Conservation (phyloP, 2,113 vertebrate species). For the Anguilla japonica region DNA sequence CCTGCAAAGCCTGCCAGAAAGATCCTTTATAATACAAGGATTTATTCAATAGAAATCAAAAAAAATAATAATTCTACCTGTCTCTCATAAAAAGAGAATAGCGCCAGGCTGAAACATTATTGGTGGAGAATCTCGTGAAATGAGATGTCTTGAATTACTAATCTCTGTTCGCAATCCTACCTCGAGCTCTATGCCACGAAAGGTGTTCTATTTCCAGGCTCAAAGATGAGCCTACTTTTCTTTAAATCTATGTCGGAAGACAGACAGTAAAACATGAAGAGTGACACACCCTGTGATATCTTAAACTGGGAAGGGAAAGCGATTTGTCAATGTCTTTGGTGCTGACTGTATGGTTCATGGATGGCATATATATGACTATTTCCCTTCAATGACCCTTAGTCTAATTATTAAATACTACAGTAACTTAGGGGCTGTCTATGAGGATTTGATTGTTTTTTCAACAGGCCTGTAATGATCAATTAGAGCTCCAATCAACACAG, state of each 20-base stretch:
- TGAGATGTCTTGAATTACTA: background rate
- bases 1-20: background rate
- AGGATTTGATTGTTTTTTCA: too few species aligned
- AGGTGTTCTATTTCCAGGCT: background rate
- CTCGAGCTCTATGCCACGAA: background rate
- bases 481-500: too few species aligned
- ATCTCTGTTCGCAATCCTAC: background rate
- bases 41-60: background rate
- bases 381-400: too few species aligned
- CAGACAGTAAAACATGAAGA: background rate
- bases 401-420: too few species aligned
- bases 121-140: background rate
- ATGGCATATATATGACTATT: too few species aligned
- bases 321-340: too few species aligned
- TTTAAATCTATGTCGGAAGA: background rate
- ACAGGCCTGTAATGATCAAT: too few species aligned
- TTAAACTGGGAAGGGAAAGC: too few species aligned
- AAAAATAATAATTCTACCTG: conserved; percentile 1
- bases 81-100: background rate
- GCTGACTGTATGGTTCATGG: too few species aligned
- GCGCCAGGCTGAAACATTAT: background rate
- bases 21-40: conserved; percentile 7
- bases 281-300: background rate
- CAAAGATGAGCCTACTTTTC: background rate
- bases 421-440: too few species aligned